Evolutionary conservation across 2,888 invertebrate genomes (phyloP), one percentile per base, ranked within the genome.

Genomic region (Patella pellucida): DNA sequence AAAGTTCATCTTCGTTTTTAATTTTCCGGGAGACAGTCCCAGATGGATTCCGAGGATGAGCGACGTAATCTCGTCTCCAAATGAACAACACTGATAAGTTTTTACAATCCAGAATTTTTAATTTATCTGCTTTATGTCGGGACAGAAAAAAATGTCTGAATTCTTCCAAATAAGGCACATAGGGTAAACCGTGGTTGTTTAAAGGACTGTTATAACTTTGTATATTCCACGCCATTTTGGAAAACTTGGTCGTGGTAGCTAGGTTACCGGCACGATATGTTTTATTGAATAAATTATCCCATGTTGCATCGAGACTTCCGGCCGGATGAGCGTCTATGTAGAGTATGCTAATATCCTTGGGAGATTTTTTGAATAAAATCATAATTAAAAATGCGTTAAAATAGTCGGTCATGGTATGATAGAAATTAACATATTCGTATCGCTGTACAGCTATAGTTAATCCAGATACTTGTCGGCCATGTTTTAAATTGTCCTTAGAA

Each of bases 31-130:
- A 81, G 5, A 91, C 84, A 14, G 78, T 70, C 4, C 91, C 90
- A 1, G 76, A 69, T 2, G 89, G 89, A 76, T 91, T 91, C 67
- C 90, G 79, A 0, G 90, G 90, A 79, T 91, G 91, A 2, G 90
- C 89, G 19, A 90, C 80, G 75, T 90, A 90, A 76, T 90, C 86
- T 5, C 85, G 80, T 31, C 91, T 81, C 88, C 89, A 89, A n/a
- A 90, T 85, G 73, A 90, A 84, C 16, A 88, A 72, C n/a, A 90
- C 81, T 9, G 79, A 81, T 5, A 90, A 75, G 15, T 81, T 78
- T 16, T 79, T 67, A 79, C 90, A 90, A 78, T 88, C 76, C 16
- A 86, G 73, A 4, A 31, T 68, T 5, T 78, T 79, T 4, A 69
- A 69, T 7, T 71, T 69, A 2, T 69, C 12, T 15, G 86, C 77